A percentile compares a stretch with the other conserved stretches of the same genome.
Evolutionary conservation across 2,888 invertebrate genomes (phyloP).

Genomic region (Megastigmus dorsalis): DNA sequence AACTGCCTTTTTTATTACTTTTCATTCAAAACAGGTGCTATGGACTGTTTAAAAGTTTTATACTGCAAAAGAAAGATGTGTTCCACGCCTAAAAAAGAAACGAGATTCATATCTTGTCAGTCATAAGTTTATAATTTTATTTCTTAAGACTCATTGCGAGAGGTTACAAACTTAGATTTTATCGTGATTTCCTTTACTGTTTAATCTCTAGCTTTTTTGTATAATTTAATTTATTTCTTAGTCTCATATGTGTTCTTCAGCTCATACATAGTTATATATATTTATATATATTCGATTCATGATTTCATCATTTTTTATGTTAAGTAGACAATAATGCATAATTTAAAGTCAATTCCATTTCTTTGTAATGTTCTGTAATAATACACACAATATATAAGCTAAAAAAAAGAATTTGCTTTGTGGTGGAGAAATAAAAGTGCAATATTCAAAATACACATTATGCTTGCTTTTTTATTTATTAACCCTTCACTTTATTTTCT

Average conservation of each 20-base stretch:
- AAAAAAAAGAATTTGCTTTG: slow-evolving; percentile 42
- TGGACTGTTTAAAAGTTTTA: slow-evolving; percentile 26
- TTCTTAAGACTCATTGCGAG: slow-evolving; percentile 47
- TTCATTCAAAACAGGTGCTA: slow-evolving; percentile 27
- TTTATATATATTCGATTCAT: too few relatives aligned
- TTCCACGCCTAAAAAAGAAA: slow-evolving; percentile 36
- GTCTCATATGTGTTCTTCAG: slow-evolving; percentile 41
- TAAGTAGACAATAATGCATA: slow-evolving; percentile 56
- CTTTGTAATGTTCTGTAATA: slow-evolving; percentile 58
- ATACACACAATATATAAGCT: slow-evolving; percentile 32
- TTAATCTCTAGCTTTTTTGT: slow-evolving; percentile 43
- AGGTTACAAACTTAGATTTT: slow-evolving; percentile 24
- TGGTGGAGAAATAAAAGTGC: slow-evolving; percentile 67
- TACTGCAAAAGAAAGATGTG: background rate
- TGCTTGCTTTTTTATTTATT: slow-evolving; percentile 71
- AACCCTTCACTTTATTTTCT: slow-evolving; percentile 64
- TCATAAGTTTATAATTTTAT: slow-evolving; percentile 33
- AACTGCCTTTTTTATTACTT: slow-evolving; percentile 4
- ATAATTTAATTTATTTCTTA: slow-evolving; percentile 55
- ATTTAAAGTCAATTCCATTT: slow-evolving; percentile 58
- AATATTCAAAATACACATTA: slow-evolving; percentile 63
- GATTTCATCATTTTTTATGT: slow-evolving; percentile 48
- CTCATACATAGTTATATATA: slow-evolving; percentile 9
- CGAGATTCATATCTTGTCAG: slow-evolving; percentile 21
- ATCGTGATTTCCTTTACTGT: slow-evolving; percentile 49